Percentiles rank a stretch among this genome's conserved stretches.
phyloP scores from a whole-genome alignment of 2,888 invertebrate species.

The Lordiphosa fenestrarum region DNA sequence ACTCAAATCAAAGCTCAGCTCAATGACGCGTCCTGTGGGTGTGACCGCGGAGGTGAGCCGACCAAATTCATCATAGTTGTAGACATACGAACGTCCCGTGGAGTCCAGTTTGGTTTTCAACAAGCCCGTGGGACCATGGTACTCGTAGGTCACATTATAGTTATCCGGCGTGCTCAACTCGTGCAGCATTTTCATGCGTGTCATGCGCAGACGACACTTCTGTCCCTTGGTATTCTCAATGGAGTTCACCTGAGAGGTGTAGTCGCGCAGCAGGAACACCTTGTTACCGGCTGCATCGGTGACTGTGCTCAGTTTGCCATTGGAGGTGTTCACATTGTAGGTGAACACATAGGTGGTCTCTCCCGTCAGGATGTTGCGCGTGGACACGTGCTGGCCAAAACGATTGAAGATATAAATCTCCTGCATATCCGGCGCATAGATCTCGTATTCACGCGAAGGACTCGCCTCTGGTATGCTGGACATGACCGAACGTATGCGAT shows the following conservation, averaged over 20 bases:
- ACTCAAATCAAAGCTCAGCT: slow-evolving; percentile 93
- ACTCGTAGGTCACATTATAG: slow-evolving; percentile 95
- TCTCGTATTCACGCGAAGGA: slow-evolving; percentile 92
- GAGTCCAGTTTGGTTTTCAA: slow-evolving; percentile 93
- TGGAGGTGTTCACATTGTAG: slow-evolving; percentile 97
- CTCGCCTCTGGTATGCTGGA: slow-evolving; percentile 94
- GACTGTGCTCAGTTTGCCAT: slow-evolving; percentile 95
- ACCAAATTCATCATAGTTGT: slow-evolving; percentile 97
- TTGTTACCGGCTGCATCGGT: slow-evolving; percentile 96
- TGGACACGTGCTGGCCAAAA: slow-evolving; percentile 96
- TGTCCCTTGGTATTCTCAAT: slow-evolving; percentile 97
- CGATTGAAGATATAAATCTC: slow-evolving; percentile 96
- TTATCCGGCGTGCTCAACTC: slow-evolving; percentile 95
- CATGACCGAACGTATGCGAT: slow-evolving; percentile 92
- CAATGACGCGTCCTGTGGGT: slow-evolving; percentile 96
- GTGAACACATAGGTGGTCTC: slow-evolving; percentile 96
- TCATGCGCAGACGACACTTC: slow-evolving; percentile 94
- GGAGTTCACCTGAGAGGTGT: slow-evolving; percentile 93
- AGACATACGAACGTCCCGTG: slow-evolving; percentile 94
- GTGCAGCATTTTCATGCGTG: slow-evolving; percentile 94
- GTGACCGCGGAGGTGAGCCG: slow-evolving; percentile 94
- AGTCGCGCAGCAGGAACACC: slow-evolving; percentile 90
- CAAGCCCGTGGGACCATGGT: slow-evolving; percentile 93
- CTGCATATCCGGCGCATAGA: slow-evolving; percentile 96
- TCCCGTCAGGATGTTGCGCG: slow-evolving; percentile 96